Percentiles rank a stretch among this genome's conserved stretches.
Evolutionary conservation across 1,140 invertebrate genomes (phyloP).

Genomic region (Magallana angulata): DNA sequence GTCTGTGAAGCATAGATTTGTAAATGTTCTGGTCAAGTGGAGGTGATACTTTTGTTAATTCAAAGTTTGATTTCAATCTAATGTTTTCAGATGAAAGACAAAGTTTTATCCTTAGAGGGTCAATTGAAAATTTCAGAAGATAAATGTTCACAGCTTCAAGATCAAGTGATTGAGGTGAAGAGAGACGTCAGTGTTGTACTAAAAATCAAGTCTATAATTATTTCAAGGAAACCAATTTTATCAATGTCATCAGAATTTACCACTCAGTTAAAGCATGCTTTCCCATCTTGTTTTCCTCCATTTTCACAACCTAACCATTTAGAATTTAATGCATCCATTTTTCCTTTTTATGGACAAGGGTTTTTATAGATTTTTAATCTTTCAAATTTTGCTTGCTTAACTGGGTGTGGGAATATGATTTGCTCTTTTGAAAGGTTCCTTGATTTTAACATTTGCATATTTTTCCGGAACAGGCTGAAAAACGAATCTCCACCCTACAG

Average conservation of each 20-base stretch:
- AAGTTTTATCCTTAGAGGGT: constrained; percentile 65
- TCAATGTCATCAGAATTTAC: background rate
- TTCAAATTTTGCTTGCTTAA: background rate
- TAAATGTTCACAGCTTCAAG: constrained; percentile 63
- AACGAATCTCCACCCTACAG: constrained; percentile 50
- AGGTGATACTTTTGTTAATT: background rate
- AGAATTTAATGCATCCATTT: background rate
- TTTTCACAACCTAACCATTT: constrained; percentile 8
- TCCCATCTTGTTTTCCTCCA: background rate
- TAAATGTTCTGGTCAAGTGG: background rate
- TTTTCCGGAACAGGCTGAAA: constrained; percentile 44
- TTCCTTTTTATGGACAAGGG: constrained; percentile 5
- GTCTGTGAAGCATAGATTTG: background rate
- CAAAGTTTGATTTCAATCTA: background rate
- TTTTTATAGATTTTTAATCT: background rate
- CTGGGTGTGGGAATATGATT: background rate
- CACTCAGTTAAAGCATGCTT: background rate
- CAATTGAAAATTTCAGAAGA: constrained; percentile 70
- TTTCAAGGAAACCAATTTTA: background rate
- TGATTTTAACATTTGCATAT: background rate
- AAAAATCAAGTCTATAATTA: background rate
- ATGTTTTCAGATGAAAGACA: constrained; percentile 72
- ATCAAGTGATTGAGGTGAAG: constrained; percentile 70
- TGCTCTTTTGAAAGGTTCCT: no score
- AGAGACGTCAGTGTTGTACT: background rate